Evolutionary conservation across 2,797 vertebrate species (phyloP).

Genomic region (Arrhamphus sclerolepis): DNA sequence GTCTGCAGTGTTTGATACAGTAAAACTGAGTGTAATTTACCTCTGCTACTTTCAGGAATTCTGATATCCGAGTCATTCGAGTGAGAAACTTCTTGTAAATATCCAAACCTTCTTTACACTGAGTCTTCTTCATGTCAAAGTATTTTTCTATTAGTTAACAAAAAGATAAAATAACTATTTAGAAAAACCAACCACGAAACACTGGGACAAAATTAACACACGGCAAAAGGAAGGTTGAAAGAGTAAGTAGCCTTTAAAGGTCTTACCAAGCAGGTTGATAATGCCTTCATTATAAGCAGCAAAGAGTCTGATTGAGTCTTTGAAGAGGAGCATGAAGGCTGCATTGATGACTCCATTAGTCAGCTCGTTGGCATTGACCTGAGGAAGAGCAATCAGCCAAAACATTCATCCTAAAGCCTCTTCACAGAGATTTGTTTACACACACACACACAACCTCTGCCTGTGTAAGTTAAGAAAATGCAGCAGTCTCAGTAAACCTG

Average conservation of each 20-base stretch:
- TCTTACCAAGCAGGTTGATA: constrained; percentile 96
- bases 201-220: neutral
- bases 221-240: neutral
- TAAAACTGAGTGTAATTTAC: constrained; percentile 73
- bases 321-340: constrained; percentile 99
- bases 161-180: neutral
- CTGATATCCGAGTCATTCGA: constrained; percentile 98
- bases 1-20: neutral
- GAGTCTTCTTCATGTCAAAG: constrained; percentile 99
- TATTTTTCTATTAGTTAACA: constrained; percentile 89
- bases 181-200: neutral
- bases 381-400: constrained; percentile 50
- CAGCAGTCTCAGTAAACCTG: constrained; percentile 17
- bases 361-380: constrained; percentile 99
- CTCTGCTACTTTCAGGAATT: constrained; percentile 99
- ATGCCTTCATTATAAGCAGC: constrained; percentile 99
- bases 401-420: constrained; percentile 38
- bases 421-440: constrained; percentile 24
- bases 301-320: constrained; percentile 99
- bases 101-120: constrained; percentile 98
- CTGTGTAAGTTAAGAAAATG: constrained; percentile 10
- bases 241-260: neutral
- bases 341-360: constrained; percentile 99
- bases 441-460: constrained; percentile 14
- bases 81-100: constrained; percentile 99